These are phyloP conservation scores for Danio aesculapii DNA, from an alignment of 2,797 vertebrate genomes.

Conservation along the genomic window DNA sequence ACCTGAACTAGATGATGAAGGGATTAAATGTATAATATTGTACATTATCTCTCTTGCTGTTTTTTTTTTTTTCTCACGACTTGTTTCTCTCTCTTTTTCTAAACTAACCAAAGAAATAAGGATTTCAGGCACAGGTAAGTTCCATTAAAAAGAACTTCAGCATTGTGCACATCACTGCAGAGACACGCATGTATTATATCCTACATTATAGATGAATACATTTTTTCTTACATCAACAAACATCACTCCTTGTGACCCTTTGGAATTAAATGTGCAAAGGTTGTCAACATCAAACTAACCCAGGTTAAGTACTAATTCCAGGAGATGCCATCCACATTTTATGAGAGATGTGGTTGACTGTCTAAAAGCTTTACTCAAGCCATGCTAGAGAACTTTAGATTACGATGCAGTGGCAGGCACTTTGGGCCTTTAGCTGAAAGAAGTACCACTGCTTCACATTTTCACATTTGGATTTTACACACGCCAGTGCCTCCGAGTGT, in stretches of 20 bases:
- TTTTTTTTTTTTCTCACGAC: not conserved
- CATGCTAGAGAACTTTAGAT: slow-evolving; percentile 2
- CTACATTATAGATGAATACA: not conserved
- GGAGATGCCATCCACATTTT: slow-evolving; percentile 13
- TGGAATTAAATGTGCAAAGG: not conserved
- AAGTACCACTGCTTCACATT: slow-evolving; percentile 8
- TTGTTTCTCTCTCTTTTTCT: slow-evolving; percentile 22
- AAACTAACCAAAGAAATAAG: slow-evolving; percentile 92
- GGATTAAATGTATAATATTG: not conserved
- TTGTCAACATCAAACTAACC: not conserved
- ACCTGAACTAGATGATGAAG: not conserved
- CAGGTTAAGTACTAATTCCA: not conserved
- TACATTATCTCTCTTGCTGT: not conserved
- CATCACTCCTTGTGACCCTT: not conserved
- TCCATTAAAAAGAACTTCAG: not conserved
- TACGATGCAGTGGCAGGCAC: not conserved
- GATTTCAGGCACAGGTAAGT: slow-evolving; percentile 99
- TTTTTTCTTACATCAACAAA: too few species aligned
- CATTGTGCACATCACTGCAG: not conserved
- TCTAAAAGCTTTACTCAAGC: not conserved
- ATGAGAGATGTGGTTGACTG: not conserved
- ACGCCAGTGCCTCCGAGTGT: slow-evolving; percentile 2
- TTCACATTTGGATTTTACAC: slow-evolving; percentile 34
- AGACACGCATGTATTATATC: not conserved
- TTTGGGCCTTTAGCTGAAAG: slow-evolving; percentile 12